Evolutionary conservation across 1,140 invertebrate species (phyloP).

Genomic region (Trichoplusia ni): DNA sequence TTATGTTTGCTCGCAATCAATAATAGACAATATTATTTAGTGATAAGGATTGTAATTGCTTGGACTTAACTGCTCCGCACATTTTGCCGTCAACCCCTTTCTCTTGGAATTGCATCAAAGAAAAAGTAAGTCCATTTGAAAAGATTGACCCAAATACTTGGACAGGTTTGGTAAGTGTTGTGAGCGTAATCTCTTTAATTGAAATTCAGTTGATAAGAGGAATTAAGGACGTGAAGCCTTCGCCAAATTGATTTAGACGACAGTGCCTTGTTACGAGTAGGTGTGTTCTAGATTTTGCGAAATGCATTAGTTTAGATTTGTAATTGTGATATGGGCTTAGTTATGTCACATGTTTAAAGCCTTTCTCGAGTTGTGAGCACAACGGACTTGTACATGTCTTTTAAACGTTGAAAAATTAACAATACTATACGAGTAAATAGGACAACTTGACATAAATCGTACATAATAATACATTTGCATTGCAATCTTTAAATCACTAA

Average conservation of each 20-base stretch:
- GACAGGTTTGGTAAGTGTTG: conserved; percentile 15
- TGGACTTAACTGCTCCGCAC: conserved; percentile 7
- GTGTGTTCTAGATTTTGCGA: too few relatives aligned
- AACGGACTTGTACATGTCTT: too few relatives aligned
- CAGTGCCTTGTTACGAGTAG: background rate
- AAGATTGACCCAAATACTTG: conserved; percentile 24
- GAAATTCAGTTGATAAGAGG: conserved; percentile 6
- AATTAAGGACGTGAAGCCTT: conserved; percentile 7
- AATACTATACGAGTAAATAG: too few relatives aligned
- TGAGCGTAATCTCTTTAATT: conserved; percentile 17
- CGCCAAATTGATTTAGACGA: background rate
- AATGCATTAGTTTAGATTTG: too few relatives aligned
- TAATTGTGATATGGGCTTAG: too few relatives aligned
- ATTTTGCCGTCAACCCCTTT: conserved; percentile 24
- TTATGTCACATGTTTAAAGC: too few relatives aligned
- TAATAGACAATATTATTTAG: background rate
- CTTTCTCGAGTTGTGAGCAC: too few relatives aligned
- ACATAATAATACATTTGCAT: too few relatives aligned
- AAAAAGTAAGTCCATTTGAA: conserved; percentile 31
- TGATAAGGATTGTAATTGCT: background rate
- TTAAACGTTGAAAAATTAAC: too few relatives aligned
- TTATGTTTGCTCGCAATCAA: background rate
- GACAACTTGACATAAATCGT: too few relatives aligned
- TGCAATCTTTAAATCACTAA: too few relatives aligned
- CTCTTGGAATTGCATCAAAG: conserved; percentile 29